These are phyloP conservation scores for Poecilia gillii DNA, from an alignment of 2,797 vertebrate genomes.

Conservation along the genomic window DNA sequence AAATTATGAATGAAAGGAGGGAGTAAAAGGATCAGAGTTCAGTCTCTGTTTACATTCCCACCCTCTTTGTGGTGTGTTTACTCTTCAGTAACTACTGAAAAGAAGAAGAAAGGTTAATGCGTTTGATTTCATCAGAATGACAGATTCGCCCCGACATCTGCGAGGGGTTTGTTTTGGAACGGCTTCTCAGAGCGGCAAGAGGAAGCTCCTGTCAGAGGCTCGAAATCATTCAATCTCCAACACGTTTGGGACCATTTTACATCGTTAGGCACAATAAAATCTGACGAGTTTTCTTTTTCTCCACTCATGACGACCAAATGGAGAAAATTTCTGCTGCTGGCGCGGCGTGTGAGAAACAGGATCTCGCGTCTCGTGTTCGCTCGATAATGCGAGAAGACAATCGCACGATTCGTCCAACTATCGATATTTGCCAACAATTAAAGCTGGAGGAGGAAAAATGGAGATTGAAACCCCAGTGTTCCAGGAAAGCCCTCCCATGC, in stretches of 20 bases:
- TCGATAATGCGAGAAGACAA: conserved; percentile 18
- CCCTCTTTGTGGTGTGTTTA: conserved; percentile 29
- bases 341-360: conserved; percentile 33
- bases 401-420: conserved; percentile 32
- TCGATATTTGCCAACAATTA: conserved; percentile 26
- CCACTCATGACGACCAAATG: conserved; percentile 31
- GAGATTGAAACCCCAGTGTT: conserved; percentile 17
- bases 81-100: conserved; percentile 25
- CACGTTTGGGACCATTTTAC: conserved; percentile 40
- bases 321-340: conserved; percentile 41
- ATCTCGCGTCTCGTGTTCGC: conserved; percentile 13
- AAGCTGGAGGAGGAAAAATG: conserved; percentile 23
- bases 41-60: neutral
- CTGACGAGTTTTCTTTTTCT: conserved; percentile 39
- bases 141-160: conserved; percentile 40
- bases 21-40: conserved; percentile 22
- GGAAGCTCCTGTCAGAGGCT: conserved; percentile 55
- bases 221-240: conserved; percentile 64
- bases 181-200: neutral
- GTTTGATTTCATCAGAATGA: conserved; percentile 59
- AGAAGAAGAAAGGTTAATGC: conserved; percentile 54
- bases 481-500: conserved; percentile 23
- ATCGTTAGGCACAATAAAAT: conserved; percentile 52
- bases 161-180: conserved; percentile 45
- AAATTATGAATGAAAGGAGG: conserved; percentile 32